phyloP scores from a whole-genome alignment of 1,140 invertebrate genomes.

The Aphelenchoides fujianensis region DNA sequence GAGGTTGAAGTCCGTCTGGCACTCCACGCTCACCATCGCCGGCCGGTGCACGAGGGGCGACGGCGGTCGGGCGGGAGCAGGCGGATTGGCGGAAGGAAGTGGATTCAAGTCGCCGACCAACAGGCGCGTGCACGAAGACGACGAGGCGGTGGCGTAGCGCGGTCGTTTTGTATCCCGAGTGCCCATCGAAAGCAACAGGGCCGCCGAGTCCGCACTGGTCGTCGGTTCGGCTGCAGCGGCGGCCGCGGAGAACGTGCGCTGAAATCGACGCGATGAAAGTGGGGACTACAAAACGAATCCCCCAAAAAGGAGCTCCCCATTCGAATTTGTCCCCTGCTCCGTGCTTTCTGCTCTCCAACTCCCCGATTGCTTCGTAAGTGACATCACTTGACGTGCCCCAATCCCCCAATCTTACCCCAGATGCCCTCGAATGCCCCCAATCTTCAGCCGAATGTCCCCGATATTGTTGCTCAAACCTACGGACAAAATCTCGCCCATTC shows the following conservation, averaged over 20 bases:
- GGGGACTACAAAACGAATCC: too few species aligned
- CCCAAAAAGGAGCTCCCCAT: neutral
- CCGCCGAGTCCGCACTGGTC: neutral
- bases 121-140: too few species aligned
- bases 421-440: too few species aligned
- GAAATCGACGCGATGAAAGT: too few species aligned
- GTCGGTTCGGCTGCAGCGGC: neutral
- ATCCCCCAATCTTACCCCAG: too few species aligned
- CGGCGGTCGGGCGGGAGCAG: neutral
- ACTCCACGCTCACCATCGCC: neutral
- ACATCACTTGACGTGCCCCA: too few species aligned
- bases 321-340: conserved; percentile 1
- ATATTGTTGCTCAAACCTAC: too few species aligned
- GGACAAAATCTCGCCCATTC: too few species aligned
- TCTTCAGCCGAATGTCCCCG: too few species aligned
- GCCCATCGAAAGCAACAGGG: too few species aligned
- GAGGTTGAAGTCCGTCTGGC: neutral
- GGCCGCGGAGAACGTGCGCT: neutral
- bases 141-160: neutral
- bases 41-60: neutral
- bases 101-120: neutral
- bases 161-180: neutral
- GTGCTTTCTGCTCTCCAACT: too few species aligned
- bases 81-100: neutral
- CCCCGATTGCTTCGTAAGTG: too few species aligned